Percentiles rank a stretch among this genome's conserved stretches.
These are phyloP conservation scores for Hystrix brachyura DNA, from an alignment of 2,113 vertebrate species.

Conservation along the genomic window DNA sequence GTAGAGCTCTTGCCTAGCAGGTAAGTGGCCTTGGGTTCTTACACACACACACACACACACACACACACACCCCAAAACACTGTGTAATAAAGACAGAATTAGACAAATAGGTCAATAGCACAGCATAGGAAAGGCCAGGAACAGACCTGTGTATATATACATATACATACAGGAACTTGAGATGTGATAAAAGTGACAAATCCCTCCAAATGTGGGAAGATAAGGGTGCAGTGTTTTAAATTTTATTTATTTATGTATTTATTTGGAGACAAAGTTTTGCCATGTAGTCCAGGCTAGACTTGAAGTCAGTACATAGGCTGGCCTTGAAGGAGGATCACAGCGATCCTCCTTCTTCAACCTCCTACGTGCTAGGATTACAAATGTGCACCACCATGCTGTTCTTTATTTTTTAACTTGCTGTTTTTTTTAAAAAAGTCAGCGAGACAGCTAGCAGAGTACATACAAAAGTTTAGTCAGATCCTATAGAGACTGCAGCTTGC, in stretches of 20 bases:
- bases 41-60: too few relatives aligned
- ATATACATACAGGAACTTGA: not conserved
- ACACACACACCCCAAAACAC: too few relatives aligned
- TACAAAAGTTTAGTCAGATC: not conserved
- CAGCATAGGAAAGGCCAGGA: not conserved
- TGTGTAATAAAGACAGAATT: not conserved
- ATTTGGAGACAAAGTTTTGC: not conserved
- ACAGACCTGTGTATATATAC: not conserved
- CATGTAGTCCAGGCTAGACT: not conserved
- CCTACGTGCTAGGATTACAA: not conserved
- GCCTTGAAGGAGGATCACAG: too few relatives aligned
- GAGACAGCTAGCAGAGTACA: not conserved
- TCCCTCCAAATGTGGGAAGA: not conserved
- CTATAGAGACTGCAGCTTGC: not conserved
- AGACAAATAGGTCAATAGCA: not conserved
- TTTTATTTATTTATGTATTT: not conserved
- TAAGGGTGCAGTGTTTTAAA: not conserved
- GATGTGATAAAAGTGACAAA: not conserved
- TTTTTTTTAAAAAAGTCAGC: not conserved
- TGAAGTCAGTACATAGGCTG: too few relatives aligned
- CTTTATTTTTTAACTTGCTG: too few relatives aligned
- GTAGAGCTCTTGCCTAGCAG: too few relatives aligned
- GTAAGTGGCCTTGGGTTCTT: too few relatives aligned
- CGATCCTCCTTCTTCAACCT: not conserved
- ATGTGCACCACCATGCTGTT: not conserved